These are phyloP conservation scores for Sphenodon punctatus DNA, from an alignment of 2,797 vertebrate genomes.

Conservation along the genomic window DNA sequence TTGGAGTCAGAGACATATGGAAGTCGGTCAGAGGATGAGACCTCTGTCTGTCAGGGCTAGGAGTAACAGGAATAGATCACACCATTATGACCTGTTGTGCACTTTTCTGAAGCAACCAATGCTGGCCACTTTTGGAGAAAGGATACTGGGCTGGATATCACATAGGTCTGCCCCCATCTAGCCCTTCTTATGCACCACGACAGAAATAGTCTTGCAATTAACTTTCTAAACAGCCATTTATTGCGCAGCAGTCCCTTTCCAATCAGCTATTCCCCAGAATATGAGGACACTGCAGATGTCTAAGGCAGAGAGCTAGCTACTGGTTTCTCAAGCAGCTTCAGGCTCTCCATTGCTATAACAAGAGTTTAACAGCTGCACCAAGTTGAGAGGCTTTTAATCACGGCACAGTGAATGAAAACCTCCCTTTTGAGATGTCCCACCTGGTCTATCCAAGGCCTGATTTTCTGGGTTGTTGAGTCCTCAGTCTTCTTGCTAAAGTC, in stretches of 20 bases:
- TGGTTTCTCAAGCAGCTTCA: not conserved
- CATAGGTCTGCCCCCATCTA: no score
- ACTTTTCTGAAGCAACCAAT: no score
- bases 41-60: no score
- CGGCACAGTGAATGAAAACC: not conserved
- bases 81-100: no score
- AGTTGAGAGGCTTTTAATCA: not conserved
- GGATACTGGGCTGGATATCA: no score
- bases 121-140: no score
- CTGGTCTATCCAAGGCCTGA: not conserved
- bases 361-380: not conserved
- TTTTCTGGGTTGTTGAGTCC: rapidly evolving
- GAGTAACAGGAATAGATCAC: no score
- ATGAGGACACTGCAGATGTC: not conserved
- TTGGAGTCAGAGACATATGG: no score
- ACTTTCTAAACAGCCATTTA: no score
- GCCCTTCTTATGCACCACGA: no score
- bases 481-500: not conserved
- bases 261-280: not conserved
- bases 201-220: no score
- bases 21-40: no score
- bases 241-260: not conserved
- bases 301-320: not conserved
- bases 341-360: not conserved
- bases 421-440: not conserved